These are phyloP conservation scores for Artibeus jamaicensis DNA, from an alignment of 2,797 vertebrate genomes.

Conservation along the genomic window DNA sequence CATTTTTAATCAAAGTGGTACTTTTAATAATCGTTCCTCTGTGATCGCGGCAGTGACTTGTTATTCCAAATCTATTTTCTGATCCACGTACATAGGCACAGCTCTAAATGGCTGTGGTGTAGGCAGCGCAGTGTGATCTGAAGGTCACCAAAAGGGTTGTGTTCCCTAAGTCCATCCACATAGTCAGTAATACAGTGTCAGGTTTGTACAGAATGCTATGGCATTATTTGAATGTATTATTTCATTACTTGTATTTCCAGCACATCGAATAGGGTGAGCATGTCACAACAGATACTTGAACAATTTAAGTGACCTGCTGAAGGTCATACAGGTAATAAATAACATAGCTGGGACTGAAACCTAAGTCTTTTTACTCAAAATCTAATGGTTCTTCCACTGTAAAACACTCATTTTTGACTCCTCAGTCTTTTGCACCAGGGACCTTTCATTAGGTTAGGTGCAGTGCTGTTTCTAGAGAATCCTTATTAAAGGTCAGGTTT, in stretches of 20 bases:
- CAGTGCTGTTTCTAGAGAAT: neutral
- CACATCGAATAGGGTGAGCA: neutral
- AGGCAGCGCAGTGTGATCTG: neutral
- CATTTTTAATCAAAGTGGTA: constrained; percentile 75
- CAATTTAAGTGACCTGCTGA: neutral
- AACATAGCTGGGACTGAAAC: neutral
- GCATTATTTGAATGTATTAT: neutral
- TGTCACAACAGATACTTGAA: neutral
- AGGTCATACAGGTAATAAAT: neutral
- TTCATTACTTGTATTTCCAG: neutral
- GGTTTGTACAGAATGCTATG: neutral
- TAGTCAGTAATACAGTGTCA: neutral
- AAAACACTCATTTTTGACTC: neutral
- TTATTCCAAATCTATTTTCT: constrained; percentile 70
- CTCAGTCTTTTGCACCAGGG: too few relatives aligned
- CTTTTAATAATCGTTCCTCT: constrained; percentile 69
- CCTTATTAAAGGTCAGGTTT: neutral
- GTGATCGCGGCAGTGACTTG: constrained; percentile 55
- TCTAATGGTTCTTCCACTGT: neutral
- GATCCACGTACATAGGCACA: neutral
- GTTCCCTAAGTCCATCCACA: neutral
- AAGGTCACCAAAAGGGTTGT: neutral
- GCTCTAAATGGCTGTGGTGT: neutral
- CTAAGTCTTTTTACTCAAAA: neutral
- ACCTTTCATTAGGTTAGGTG: neutral